Conservation (phyloP, 1,140 invertebrate genomes). For the Aphidius gifuensis region DNA sequence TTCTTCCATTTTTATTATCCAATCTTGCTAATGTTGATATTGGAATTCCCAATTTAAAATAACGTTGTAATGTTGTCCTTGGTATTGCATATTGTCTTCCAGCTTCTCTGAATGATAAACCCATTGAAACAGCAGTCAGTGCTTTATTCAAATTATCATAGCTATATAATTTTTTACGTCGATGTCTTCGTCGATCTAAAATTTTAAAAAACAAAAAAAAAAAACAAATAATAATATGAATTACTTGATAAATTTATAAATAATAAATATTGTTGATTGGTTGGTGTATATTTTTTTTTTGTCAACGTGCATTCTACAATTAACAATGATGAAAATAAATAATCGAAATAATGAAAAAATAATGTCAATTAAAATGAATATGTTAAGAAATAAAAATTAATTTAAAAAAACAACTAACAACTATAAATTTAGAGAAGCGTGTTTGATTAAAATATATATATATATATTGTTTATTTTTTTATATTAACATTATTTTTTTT, state of each 20-base stretch:
- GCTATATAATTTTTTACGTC: constrained; percentile 13
- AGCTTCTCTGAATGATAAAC: constrained; percentile 45
- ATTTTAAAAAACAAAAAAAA: constrained; percentile 5
- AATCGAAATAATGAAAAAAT: not conserved
- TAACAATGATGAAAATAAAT: not conserved
- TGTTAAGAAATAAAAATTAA: no score
- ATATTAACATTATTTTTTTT: no score
- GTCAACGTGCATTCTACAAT: no score
- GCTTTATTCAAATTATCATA: constrained; percentile 24
- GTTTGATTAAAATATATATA: no score
- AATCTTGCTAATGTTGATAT: not conserved
- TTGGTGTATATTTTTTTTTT: not conserved
- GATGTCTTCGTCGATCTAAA: constrained; percentile 6
- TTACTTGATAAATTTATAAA: constrained; percentile 22
- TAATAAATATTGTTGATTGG: constrained; percentile 13
- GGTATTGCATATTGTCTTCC: constrained; percentile 37
- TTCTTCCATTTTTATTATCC: no score
- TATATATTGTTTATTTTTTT: no score
- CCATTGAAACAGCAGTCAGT: constrained; percentile 39
- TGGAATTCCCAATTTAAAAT: constrained; percentile 35
- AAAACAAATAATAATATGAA: not conserved
- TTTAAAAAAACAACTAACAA: no score
- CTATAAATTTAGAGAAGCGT: no score
- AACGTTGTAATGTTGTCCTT: constrained; percentile 43
- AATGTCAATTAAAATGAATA: no score